A percentile compares a stretch with the other conserved stretches of the same genome.
phyloP scores from a whole-genome alignment of 2,113 vertebrate genomes.

The Sinocyclocheilus rhinocerous region DNA sequence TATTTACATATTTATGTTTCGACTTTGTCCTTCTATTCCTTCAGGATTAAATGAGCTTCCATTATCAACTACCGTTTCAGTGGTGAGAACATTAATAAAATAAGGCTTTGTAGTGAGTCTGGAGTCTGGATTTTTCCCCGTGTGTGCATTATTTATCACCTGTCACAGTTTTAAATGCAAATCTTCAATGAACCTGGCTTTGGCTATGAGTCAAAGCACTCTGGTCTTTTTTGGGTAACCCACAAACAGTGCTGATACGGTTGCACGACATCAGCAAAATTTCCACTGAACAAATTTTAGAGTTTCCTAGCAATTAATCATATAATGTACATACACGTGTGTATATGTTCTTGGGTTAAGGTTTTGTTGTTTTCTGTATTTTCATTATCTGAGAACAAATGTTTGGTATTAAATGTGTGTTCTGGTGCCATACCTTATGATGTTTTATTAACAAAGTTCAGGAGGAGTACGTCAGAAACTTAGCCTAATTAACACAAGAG shows the following conservation, averaged over 20 bases:
- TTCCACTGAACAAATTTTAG: neutral
- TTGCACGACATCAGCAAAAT: constrained; percentile 27
- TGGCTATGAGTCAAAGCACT: neutral
- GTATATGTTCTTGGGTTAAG: neutral
- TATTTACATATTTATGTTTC: constrained; percentile 62
- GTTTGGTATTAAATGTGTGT: constrained; percentile 8
- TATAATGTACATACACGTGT: neutral
- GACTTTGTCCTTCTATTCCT: constrained; percentile 50
- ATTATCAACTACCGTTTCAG: constrained; percentile 50
- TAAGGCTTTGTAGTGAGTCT: constrained; percentile 20
- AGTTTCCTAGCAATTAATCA: constrained; percentile 9
- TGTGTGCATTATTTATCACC: constrained; percentile 53
- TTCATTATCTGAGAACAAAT: constrained; percentile 10
- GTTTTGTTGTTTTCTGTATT: constrained; percentile 10
- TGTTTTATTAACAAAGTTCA: too few species aligned
- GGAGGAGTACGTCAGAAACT: too few species aligned
- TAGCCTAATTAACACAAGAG: too few species aligned
- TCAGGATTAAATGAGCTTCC: constrained; percentile 57
- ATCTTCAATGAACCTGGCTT: constrained; percentile 35
- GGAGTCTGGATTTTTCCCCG: constrained; percentile 15
- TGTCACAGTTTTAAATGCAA: constrained; percentile 31
- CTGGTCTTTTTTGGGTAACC: constrained; percentile 21
- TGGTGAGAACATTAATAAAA: constrained; percentile 48
- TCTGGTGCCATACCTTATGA: constrained; percentile 4
- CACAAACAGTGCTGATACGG: constrained; percentile 4